phyloP scores from a whole-genome alignment of 2,797 vertebrate species.

The Rhyacichthys aspro region DNA sequence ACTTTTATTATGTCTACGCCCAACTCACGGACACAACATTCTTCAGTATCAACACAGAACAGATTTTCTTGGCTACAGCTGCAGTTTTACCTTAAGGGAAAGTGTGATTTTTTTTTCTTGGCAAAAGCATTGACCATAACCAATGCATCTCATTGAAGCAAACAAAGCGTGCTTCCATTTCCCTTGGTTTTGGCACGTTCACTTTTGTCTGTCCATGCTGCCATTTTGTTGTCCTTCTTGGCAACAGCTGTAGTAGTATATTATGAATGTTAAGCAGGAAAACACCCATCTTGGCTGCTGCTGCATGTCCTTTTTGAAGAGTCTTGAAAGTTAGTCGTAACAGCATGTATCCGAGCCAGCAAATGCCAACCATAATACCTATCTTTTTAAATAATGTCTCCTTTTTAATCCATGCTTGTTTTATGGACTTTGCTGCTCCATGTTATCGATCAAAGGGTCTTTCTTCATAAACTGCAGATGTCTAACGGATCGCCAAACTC shows the following conservation, averaged over 20 bases:
- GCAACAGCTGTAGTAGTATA: not conserved
- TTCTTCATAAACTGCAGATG: conserved; percentile 89
- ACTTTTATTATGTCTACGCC: not conserved
- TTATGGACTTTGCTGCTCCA: conserved; percentile 92
- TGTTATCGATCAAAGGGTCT: conserved; percentile 91
- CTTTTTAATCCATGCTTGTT: not conserved
- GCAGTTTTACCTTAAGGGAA: not conserved
- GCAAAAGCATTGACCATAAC: conserved; percentile 4
- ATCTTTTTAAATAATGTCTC: not conserved
- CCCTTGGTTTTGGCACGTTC: not conserved
- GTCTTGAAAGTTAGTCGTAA: too few species aligned
- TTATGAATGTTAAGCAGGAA: not conserved
- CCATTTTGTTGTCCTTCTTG: not conserved
- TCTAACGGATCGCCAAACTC: conserved; percentile 91
- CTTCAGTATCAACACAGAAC: conserved; percentile 4
- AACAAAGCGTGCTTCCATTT: not conserved
- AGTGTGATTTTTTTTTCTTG: conserved; percentile 5
- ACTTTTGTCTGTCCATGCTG: conserved; percentile 4
- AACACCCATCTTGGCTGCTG: not conserved
- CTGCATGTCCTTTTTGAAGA: too few species aligned
- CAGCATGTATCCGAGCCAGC: conserved; percentile 2
- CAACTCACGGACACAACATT: not conserved
- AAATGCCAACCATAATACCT: not conserved
- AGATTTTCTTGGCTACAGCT: not conserved
- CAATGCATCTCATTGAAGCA: not conserved